These are phyloP conservation scores for Pheosia tremula DNA, from an alignment of 2,888 invertebrate genomes.

Conservation along the genomic window DNA sequence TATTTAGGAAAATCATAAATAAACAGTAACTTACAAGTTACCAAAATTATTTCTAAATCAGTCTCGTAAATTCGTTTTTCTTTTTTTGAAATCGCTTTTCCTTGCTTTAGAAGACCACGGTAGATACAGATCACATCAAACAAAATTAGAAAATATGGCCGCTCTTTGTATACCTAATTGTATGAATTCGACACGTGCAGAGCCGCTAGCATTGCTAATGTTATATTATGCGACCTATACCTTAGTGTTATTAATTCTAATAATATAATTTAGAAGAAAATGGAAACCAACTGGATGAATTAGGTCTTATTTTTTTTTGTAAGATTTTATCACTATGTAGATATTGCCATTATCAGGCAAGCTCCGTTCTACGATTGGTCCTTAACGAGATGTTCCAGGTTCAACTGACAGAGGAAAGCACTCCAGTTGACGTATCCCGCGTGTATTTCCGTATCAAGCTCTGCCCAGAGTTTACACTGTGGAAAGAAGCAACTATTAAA, in stretches of 20 bases:
- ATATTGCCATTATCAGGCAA: background rate
- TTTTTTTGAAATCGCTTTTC: background rate
- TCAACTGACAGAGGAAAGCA: slow-evolving; percentile 75
- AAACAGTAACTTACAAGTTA: background rate
- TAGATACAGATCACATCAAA: no score
- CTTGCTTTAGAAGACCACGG: background rate
- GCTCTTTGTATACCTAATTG: no score
- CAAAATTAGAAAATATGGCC: no score
- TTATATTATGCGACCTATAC: no score
- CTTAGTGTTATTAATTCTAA: no score
- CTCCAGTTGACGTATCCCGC: slow-evolving; percentile 78
- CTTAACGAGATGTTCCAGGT: slow-evolving; percentile 75
- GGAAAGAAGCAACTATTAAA: slow-evolving; percentile 16
- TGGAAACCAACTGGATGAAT: no score
- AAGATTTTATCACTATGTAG: background rate
- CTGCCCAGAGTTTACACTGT: slow-evolving; percentile 72
- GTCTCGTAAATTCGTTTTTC: background rate
- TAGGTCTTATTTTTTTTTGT: background rate
- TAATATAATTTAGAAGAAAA: no score
- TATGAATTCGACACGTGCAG: no score
- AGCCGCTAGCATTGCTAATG: no score
- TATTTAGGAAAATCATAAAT: background rate
- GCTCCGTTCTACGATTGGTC: slow-evolving; percentile 46
- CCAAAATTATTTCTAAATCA: background rate
- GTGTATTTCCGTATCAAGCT: slow-evolving; percentile 60